Conservation (phyloP, 2,113 vertebrate genomes). For the Thalassoma bifasciatum region DNA sequence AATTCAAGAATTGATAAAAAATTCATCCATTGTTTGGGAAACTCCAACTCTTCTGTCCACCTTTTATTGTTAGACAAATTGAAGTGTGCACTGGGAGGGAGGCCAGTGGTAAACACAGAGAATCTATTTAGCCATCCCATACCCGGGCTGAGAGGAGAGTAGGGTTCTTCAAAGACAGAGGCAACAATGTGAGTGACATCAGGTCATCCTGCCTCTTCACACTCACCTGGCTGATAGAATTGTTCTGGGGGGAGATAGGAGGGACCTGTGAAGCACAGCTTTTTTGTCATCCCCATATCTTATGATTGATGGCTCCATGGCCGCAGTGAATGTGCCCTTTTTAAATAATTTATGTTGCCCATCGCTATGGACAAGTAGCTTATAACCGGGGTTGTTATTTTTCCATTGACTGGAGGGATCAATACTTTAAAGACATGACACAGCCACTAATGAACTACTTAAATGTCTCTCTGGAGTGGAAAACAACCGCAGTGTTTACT, state of each 20-base stretch:
- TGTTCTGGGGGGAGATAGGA: slow-evolving; percentile 93
- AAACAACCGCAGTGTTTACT: slow-evolving; percentile 78
- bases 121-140: slow-evolving; percentile 96
- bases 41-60: slow-evolving; percentile 87
- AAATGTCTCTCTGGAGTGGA: slow-evolving; percentile 81
- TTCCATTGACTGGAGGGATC: slow-evolving; percentile 96
- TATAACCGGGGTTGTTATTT: slow-evolving; percentile 98
- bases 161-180: slow-evolving; percentile 92
- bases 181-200: slow-evolving; percentile 97
- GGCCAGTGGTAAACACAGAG: slow-evolving; percentile 89
- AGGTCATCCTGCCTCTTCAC: slow-evolving; percentile 92
- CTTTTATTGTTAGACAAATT: slow-evolving; percentile 98
- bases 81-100: slow-evolving; percentile 90
- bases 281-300: slow-evolving; percentile 98
- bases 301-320: slow-evolving; percentile 99
- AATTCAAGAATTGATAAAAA: slow-evolving; percentile 95
- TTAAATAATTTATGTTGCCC: slow-evolving; percentile 99
- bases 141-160: slow-evolving; percentile 90
- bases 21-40: slow-evolving; percentile 92
- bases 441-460: slow-evolving; percentile 85
- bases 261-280: slow-evolving; percentile 89
- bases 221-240: slow-evolving; percentile 97
- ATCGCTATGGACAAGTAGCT: slow-evolving; percentile 96
- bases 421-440: slow-evolving; percentile 96
- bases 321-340: slow-evolving; percentile 99